These are phyloP conservation scores for Forbesichthys agassizii DNA, from an alignment of 2,113 vertebrate species.

Conservation along the genomic window DNA sequence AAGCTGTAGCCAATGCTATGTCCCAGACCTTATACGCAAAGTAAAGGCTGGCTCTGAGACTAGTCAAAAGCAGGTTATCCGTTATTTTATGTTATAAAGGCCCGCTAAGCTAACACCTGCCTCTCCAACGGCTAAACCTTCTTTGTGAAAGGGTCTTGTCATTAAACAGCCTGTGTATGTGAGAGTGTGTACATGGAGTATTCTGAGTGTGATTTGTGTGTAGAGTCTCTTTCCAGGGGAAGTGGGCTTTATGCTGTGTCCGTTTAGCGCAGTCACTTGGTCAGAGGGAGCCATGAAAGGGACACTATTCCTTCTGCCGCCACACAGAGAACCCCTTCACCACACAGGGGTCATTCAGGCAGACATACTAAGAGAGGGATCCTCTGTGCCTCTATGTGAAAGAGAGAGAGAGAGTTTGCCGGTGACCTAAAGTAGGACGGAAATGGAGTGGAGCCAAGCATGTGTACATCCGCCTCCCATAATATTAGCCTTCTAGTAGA, in stretches of 20 bases:
- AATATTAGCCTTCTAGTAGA: conserved; percentile 59
- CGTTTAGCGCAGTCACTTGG: conserved; percentile 53
- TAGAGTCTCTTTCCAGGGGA: conserved; percentile 56
- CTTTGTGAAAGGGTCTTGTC: conserved; percentile 63
- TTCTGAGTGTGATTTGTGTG: conserved; percentile 22
- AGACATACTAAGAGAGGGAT: conserved; percentile 33
- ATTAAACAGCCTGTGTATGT: conserved; percentile 34
- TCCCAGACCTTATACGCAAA: no score
- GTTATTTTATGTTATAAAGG: conserved; percentile 20
- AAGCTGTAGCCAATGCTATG: not conserved
- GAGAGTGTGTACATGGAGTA: conserved; percentile 4
- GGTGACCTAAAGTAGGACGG: conserved; percentile 58
- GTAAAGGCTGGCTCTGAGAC: no score
- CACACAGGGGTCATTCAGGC: conserved; percentile 2
- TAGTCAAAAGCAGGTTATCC: not conserved
- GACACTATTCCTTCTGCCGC: conserved; percentile 64
- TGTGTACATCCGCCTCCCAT: conserved; percentile 65
- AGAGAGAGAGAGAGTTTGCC: conserved; percentile 31
- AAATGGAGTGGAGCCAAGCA: conserved; percentile 64
- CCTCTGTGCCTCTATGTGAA: conserved; percentile 61
- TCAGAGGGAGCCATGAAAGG: conserved; percentile 60
- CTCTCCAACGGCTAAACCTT: conserved; percentile 33
- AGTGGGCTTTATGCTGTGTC: conserved; percentile 73
- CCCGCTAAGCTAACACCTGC: conserved; percentile 59
- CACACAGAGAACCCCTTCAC: conserved; percentile 67